phyloP scores from a whole-genome alignment of 1,140 invertebrate genomes.

The Drosophila obscura region DNA sequence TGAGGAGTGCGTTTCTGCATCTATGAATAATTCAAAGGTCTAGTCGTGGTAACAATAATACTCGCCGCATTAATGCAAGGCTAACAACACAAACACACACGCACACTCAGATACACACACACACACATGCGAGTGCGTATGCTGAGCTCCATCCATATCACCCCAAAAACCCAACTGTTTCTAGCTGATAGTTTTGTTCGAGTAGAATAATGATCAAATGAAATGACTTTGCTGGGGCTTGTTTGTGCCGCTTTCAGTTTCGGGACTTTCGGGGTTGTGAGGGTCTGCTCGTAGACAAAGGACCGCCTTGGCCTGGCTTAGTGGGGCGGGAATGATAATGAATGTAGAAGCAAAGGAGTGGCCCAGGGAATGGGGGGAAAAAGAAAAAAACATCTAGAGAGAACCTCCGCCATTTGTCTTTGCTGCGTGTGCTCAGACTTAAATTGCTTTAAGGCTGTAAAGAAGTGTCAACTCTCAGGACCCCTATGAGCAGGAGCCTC shows the following conservation, averaged over 20 bases:
- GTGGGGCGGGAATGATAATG: conserved; percentile 61
- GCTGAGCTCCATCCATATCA: not conserved
- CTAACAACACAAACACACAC: conserved; percentile 45
- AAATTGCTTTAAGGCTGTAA: conserved; percentile 64
- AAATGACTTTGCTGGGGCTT: conserved; percentile 63
- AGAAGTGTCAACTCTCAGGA: conserved; percentile 42
- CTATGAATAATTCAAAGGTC: conserved; percentile 75
- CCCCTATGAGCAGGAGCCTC: too few species aligned
- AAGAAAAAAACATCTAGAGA: too few species aligned
- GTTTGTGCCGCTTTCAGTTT: too few species aligned
- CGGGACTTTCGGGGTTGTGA: conserved; percentile 8
- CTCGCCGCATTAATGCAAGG: conserved; percentile 59
- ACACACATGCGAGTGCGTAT: conserved; percentile 10
- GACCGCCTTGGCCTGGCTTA: conserved; percentile 50
- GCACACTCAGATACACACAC: conserved; percentile 14
- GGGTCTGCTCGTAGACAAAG: conserved; percentile 45
- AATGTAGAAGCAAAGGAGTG: conserved; percentile 31
- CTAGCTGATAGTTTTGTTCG: conserved; percentile 67
- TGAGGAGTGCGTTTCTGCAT: conserved; percentile 42
- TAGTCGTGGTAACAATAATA: conserved; percentile 63
- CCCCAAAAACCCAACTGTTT: conserved; percentile 12
- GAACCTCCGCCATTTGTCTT: too few species aligned
- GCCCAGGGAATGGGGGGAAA: not conserved
- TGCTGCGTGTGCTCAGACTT: conserved; percentile 26
- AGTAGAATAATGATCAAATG: conserved; percentile 71